Conservation (phyloP, 2,888 invertebrate species). For the Lasioglossum figueresi region DNA sequence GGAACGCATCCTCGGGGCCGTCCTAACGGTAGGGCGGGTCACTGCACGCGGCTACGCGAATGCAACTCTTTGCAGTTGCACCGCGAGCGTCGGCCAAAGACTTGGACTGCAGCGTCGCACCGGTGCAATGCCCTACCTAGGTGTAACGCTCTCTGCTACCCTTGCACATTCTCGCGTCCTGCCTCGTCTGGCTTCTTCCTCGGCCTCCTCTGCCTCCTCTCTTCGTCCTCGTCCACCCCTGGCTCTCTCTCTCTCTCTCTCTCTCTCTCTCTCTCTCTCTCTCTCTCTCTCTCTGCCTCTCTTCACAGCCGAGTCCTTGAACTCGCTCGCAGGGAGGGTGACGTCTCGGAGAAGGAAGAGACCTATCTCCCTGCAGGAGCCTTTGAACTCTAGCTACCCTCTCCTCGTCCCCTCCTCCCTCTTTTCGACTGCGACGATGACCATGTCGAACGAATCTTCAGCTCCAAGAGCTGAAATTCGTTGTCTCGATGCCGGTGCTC, state of each 20-base stretch:
- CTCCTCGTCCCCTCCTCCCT: background rate
- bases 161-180: slow-evolving; percentile 72
- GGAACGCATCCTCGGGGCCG: slow-evolving; percentile 83
- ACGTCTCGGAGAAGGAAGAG: slow-evolving; percentile 52
- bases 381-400: background rate
- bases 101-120: slow-evolving; percentile 71
- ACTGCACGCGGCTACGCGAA: slow-evolving; percentile 82
- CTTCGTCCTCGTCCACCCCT: slow-evolving; percentile 37
- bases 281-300: background rate
- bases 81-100: slow-evolving; percentile 79
- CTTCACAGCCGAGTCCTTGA: slow-evolving; percentile 74
- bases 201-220: slow-evolving; percentile 51
- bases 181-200: slow-evolving; percentile 51
- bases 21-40: slow-evolving; percentile 84
- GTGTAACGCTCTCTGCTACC: slow-evolving; percentile 81
- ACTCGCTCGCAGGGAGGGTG: slow-evolving; percentile 68
- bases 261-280: slow-evolving; percentile 15
- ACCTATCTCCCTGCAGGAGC: slow-evolving; percentile 24
- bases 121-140: slow-evolving; percentile 83
- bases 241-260: background rate
- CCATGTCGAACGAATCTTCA: background rate
- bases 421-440: background rate
- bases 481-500: background rate
- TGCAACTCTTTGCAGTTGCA: slow-evolving; percentile 77
- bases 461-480: background rate